Conservation (phyloP, 2,888 invertebrate genomes). For the Tolmerus cingulatus region DNA sequence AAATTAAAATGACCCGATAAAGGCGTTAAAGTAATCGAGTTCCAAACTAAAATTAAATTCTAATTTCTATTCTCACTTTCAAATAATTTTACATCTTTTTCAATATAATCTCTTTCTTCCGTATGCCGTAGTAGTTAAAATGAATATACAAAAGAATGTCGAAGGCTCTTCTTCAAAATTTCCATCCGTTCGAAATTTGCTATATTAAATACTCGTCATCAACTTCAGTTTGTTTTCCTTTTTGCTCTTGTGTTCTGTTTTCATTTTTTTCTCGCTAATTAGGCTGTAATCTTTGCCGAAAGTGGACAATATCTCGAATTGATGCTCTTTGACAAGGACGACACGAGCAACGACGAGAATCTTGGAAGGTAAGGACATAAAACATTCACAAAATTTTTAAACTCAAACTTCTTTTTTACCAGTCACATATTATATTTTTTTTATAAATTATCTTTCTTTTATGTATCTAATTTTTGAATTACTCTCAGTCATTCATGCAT, state of each 20-base stretch:
- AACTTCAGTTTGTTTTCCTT: conserved; percentile 46
- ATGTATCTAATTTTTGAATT: not conserved
- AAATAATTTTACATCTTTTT: not conserved
- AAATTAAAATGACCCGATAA: not conserved
- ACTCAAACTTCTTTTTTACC: not conserved
- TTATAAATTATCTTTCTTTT: not conserved
- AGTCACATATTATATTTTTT: not conserved
- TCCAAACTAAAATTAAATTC: not conserved
- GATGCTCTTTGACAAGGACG: conserved; percentile 87
- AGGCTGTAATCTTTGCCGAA: conserved; percentile 62
- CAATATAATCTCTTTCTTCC: not conserved
- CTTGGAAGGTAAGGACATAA: conserved; percentile 80
- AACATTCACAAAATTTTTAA: not conserved
- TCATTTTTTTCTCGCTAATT: conserved; percentile 51
- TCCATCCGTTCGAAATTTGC: not conserved
- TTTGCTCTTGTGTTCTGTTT: conserved; percentile 51
- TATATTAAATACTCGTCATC: not conserved
- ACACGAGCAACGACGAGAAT: conserved; percentile 86
- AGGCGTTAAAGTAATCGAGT: not conserved
- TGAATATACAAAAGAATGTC: not conserved
- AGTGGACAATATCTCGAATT: conserved; percentile 67
- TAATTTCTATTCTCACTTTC: not conserved
- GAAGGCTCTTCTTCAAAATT: not conserved
- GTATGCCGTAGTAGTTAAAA: not conserved
- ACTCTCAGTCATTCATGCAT: conserved; percentile 43